Conservation (phyloP, 1,140 invertebrate genomes). For the Drosophila rufa region DNA sequence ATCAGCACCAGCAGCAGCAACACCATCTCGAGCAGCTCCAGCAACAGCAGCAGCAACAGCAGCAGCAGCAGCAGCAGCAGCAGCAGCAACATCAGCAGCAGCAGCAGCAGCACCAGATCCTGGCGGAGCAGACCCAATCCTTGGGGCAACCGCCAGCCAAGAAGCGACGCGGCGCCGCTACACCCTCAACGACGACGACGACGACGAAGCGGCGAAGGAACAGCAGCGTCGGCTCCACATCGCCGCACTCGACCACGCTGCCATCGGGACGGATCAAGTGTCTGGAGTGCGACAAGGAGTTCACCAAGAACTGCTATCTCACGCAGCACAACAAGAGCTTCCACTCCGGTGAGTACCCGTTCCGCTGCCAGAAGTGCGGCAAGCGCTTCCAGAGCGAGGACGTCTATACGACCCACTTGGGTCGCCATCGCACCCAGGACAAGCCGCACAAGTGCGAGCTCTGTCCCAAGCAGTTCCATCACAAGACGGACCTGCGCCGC, state of each 20-base stretch:
- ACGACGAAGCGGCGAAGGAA: conserved; percentile 58
- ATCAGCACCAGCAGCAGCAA: conserved; percentile 27
- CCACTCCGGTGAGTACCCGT: conserved; percentile 94
- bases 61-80: conserved; percentile 27
- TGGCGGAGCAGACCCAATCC: conserved; percentile 11
- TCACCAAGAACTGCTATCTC: conserved; percentile 94
- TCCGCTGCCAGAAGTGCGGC: conserved; percentile 93
- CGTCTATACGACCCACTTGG: conserved; percentile 89
- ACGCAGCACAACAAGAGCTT: conserved; percentile 96
- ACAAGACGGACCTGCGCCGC: conserved; percentile 95
- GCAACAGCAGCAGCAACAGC: conserved; percentile 13
- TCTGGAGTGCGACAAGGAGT: conserved; percentile 92
- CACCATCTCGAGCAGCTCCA: conserved; percentile 16
- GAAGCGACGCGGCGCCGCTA: conserved; percentile 44
- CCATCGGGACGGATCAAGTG: conserved; percentile 89
- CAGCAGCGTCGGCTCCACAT: conserved; percentile 63
- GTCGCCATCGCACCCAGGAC: conserved; percentile 91
- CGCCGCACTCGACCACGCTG: conserved; percentile 76
- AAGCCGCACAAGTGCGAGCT: conserved; percentile 95
- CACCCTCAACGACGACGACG: conserved; percentile 33
- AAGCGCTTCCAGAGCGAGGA: conserved; percentile 91
- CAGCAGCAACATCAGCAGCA: conserved; percentile 32
- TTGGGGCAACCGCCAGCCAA: conserved; percentile 6
- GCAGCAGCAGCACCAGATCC: conserved; percentile 24
- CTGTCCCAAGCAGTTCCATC: conserved; percentile 94